Conservation (phyloP, 2,888 invertebrate genomes). For the Alitta virens region DNA sequence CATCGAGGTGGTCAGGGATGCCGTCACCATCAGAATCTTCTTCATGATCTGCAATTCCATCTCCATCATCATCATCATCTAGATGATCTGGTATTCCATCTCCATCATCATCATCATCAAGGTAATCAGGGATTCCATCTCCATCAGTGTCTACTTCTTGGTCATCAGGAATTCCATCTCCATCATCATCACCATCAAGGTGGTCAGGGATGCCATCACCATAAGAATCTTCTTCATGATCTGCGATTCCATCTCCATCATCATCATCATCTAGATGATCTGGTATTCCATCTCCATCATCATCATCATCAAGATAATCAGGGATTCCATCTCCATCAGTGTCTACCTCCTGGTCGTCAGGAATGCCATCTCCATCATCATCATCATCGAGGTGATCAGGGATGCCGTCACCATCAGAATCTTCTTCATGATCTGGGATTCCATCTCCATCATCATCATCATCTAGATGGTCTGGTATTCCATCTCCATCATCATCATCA, state of each 20-base stretch:
- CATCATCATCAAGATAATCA: constrained; percentile 21
- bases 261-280: constrained; percentile 15
- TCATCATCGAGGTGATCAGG: constrained; percentile 41
- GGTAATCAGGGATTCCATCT: constrained; percentile 16
- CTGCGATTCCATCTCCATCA: constrained; percentile 34
- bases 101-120: constrained; percentile 11
- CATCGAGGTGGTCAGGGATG: constrained; percentile 18
- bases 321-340: constrained; percentile 31
- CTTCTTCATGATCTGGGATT: constrained; percentile 13
- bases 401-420: constrained; percentile 44
- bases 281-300: constrained; percentile 27
- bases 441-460: constrained; percentile 25
- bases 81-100: constrained; percentile 33
- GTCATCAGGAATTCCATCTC: constrained; percentile 16
- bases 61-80: constrained; percentile 37
- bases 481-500: constrained; percentile 24
- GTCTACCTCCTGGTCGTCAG: constrained; percentile 33
- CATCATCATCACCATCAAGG: constrained; percentile 9
- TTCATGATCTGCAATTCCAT: constrained; percentile 39
- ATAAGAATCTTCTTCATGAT: constrained; percentile 35
- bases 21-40: constrained; percentile 36
- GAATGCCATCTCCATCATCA: constrained; percentile 38
- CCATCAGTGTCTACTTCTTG: constrained; percentile 29
- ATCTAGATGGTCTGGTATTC: constrained; percentile 38
- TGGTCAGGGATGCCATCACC: constrained; percentile 23